Evolutionary conservation across 2,113 vertebrate genomes (phyloP).

Genomic region (Pollachius pollachius): DNA sequence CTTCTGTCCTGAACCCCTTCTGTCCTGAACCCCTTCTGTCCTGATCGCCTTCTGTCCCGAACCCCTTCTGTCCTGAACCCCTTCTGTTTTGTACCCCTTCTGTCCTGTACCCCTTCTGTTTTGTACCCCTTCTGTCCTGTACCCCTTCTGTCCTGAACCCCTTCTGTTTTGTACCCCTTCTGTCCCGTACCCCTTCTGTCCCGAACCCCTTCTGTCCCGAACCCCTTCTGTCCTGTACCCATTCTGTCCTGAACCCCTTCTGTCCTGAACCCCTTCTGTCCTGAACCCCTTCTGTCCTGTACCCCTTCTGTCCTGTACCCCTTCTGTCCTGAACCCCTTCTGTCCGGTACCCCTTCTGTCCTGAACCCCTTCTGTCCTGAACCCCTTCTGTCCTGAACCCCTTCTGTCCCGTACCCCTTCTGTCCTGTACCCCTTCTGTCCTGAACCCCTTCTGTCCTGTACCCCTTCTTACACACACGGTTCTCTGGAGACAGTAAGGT

Average conservation of each 20-base stretch:
- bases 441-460: slow-evolving; percentile 66
- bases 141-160: no score
- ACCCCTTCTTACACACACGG: slow-evolving; percentile 88
- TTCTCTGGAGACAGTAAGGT: slow-evolving; percentile 67
- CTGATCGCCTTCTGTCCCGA: no score
- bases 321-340: no score
- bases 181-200: slow-evolving; percentile 89
- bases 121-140: slow-evolving; percentile 80
- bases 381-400: slow-evolving; percentile 46
- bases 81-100: slow-evolving; percentile 74
- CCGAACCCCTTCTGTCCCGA: no score
- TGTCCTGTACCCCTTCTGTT: slow-evolving; percentile 86
- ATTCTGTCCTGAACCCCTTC: slow-evolving; percentile 70
- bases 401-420: slow-evolving; percentile 35
- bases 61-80: slow-evolving; percentile 82
- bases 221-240: slow-evolving; percentile 76
- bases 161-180: slow-evolving; percentile 90
- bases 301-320: slow-evolving; percentile 91
- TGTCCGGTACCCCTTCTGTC: slow-evolving; percentile 47
- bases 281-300: no score
- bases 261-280: slow-evolving; percentile 86
- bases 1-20: slow-evolving; percentile 81
- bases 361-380: slow-evolving; percentile 79
- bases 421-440: slow-evolving; percentile 87
- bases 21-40: slow-evolving; percentile 48